Evolutionary conservation across 37 sponge, comb jelly and placozoan genomes (phyloP), one percentile per base, ranked within the genome.

Genomic region (Beroe forskalii): DNA sequence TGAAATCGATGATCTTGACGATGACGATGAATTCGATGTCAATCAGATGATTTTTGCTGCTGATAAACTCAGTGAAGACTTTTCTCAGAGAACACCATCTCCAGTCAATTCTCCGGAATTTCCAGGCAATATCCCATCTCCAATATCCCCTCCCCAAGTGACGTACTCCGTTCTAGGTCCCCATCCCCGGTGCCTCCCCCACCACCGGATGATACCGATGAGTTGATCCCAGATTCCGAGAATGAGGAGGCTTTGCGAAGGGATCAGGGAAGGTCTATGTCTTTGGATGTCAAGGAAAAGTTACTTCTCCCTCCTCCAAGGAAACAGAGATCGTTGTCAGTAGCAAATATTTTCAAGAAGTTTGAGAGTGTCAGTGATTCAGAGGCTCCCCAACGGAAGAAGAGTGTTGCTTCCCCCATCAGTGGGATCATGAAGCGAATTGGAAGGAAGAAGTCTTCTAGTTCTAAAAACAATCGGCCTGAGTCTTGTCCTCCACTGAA

Each of bases 401-500:
- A 80, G 30, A 80, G 55, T 25, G 39, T 37, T 1, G 14, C 55
- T 22, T 80, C 86, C 0, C 86, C 86, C 30, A 80, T 80, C 8
- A 44, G 40, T 23, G 30, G 28, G 1, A 23, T 80, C 28, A 27
- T 80, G 8, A 80, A 42, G 27, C 28, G 35, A 23, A 35, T 69
- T 36, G 38, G 38, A 17, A 27, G 66, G 30, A 64, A 64, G 25
- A 64, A 64, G 17, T 9, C 60, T 20, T 14, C 28, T 8, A 72
- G 35, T 36, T 23, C 20, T 19, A 43, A 24, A 6, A 43, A 44
- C 17, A 22, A 41, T 23, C 12, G 86, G 27, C 48, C 86, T 0
- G 86, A 80, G 30, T 80, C 86, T 25, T 80, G 86, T 44, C 86
- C 86, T 30, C 86, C 86, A 6, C 9, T 80, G 55, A 32, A 32